Conservation (phyloP, 1,140 invertebrate genomes). For the Caenorhabditis tropicalis region DNA sequence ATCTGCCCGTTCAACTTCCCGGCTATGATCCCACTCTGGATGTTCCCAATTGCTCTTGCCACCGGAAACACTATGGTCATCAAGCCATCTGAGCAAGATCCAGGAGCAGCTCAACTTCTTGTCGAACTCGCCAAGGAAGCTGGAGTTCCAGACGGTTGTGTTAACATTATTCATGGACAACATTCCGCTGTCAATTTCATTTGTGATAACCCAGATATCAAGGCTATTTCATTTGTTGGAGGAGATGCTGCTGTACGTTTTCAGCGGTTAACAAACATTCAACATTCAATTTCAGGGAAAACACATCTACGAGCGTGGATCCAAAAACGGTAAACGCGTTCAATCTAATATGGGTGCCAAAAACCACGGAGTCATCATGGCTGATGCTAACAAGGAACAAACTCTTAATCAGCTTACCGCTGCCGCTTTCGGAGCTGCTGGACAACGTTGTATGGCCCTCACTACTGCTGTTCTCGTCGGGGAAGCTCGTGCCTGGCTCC, state of each 20-base stretch:
- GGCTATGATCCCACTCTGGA: slow-evolving; percentile 99
- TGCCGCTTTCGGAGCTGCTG: slow-evolving; percentile 89
- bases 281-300: slow-evolving; percentile 78
- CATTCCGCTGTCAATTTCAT: slow-evolving; percentile 94
- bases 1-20: slow-evolving; percentile 80
- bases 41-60: slow-evolving; percentile 91
- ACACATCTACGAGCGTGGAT: slow-evolving; percentile 92
- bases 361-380: slow-evolving; percentile 95
- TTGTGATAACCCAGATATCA: slow-evolving; percentile 93
- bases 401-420: slow-evolving; percentile 87
- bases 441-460: slow-evolving; percentile 96
- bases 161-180: slow-evolving; percentile 94
- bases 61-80: slow-evolving; percentile 83
- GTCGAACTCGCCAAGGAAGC: slow-evolving; percentile 84
- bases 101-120: slow-evolving; percentile 91
- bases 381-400: slow-evolving; percentile 96
- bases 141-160: slow-evolving; percentile 89
- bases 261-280: background rate
- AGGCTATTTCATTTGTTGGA: slow-evolving; percentile 97
- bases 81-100: slow-evolving; percentile 94
- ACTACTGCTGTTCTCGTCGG: slow-evolving; percentile 96
- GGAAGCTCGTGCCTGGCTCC: slow-evolving; percentile 90
- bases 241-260: slow-evolving; percentile 85
- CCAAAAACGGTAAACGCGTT: slow-evolving; percentile 88
- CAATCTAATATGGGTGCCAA: slow-evolving; percentile 99